These are phyloP conservation scores for Hyperoplus immaculatus DNA, from an alignment of 2,797 vertebrate genomes.

Conservation along the genomic window DNA sequence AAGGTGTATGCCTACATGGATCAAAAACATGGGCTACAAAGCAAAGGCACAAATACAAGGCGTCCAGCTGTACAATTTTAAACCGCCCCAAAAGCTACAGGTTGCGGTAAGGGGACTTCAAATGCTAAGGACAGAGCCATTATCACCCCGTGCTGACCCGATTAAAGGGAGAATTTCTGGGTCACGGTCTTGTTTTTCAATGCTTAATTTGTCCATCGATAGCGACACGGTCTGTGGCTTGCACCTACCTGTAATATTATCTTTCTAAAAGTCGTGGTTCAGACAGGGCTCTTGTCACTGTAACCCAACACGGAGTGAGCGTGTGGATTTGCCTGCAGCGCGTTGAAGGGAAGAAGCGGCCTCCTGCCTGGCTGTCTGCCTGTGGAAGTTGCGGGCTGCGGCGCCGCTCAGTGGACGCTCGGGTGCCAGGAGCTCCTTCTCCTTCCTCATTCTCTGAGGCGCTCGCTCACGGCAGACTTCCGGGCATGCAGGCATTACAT, in stretches of 20 bases:
- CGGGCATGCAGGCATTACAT: constrained; percentile 1
- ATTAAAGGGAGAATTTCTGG: constrained; percentile 80
- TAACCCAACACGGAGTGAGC: constrained; percentile 89
- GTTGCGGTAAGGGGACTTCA: constrained; percentile 69
- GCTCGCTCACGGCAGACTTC: constrained; percentile 23
- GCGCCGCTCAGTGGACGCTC: constrained; percentile 86
- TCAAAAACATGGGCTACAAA: constrained; percentile 26
- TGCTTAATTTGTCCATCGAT: constrained; percentile 81
- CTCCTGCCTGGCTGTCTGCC: background rate
- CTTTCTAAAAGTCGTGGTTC: constrained; percentile 94
- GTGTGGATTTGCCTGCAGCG: constrained; percentile 52
- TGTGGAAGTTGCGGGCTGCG: constrained; percentile 78
- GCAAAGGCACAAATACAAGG: constrained; percentile 59
- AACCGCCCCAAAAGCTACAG: constrained; percentile 68
- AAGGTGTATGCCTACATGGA: constrained; percentile 46
- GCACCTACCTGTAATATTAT: constrained; percentile 96
- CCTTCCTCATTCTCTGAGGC: background rate
- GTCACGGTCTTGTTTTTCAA: constrained; percentile 80
- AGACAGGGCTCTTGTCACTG: constrained; percentile 91
- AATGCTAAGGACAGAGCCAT: constrained; percentile 75
- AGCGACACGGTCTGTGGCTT: constrained; percentile 87
- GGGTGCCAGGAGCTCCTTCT: constrained; percentile 22
- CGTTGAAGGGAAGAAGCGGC: constrained; percentile 15
- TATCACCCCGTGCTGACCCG: constrained; percentile 77
- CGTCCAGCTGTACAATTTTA: constrained; percentile 69